Conservation (phyloP, 2,113 vertebrate genomes). For the Terrapene triunguis region DNA sequence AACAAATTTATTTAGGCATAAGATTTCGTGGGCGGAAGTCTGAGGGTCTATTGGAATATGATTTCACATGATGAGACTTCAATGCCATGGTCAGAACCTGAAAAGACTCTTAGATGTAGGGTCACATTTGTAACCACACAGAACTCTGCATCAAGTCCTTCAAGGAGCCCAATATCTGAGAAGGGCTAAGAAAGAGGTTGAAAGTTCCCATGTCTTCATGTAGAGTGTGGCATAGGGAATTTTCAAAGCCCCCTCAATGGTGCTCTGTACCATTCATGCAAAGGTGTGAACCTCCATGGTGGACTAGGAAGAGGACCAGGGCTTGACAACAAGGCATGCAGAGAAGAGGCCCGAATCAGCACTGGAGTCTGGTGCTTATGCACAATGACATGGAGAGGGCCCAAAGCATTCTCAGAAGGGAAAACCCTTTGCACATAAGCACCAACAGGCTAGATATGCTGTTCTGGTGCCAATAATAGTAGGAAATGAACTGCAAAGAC, state of each 20-base stretch:
- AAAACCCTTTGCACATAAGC: too few species aligned
- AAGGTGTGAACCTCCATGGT: background rate
- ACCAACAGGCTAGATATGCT: background rate
- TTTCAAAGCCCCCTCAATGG: background rate
- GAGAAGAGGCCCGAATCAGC: background rate
- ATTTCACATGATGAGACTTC: too few species aligned
- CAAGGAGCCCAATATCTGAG: background rate
- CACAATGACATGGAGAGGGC: background rate
- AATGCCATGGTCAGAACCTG: too few species aligned
- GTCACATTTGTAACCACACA: too few species aligned
- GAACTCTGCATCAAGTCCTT: background rate
- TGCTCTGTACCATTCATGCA: background rate
- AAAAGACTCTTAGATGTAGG: too few species aligned
- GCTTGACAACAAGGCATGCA: background rate
- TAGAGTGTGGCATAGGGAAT: background rate
- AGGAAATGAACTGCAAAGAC: background rate
- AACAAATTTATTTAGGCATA: too few species aligned
- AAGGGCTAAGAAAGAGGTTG: background rate
- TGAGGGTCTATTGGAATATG: too few species aligned
- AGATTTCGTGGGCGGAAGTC: too few species aligned
- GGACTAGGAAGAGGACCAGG: background rate
- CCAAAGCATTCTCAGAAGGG: background rate
- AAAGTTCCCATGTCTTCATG: background rate
- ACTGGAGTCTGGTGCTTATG: background rate
- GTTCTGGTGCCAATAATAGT: background rate